phyloP scores from a whole-genome alignment of 2,797 vertebrate genomes.

The Cyprinodon diabolis region DNA sequence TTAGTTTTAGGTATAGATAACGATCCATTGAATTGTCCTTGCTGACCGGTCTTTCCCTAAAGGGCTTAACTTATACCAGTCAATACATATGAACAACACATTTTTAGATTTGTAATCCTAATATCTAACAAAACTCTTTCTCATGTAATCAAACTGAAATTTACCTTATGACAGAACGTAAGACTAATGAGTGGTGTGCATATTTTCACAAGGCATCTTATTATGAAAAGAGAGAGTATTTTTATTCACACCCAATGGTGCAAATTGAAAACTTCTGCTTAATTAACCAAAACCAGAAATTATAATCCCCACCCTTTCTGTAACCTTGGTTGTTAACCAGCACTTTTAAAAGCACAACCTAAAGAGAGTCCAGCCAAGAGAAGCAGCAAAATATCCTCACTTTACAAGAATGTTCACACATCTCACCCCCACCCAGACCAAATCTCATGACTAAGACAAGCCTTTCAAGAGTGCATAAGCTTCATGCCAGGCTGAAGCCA shows the following conservation, averaged over 20 bases:
- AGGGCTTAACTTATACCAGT: not conserved
- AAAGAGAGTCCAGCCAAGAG: not conserved
- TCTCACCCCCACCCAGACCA: not conserved
- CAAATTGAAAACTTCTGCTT: not conserved
- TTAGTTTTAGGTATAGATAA: too few relatives aligned
- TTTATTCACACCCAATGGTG: not conserved
- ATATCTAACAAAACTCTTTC: not conserved
- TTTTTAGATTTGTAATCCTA: not conserved
- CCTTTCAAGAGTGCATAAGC: not conserved
- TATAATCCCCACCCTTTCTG: not conserved
- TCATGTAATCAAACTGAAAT: not conserved
- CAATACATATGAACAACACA: not conserved
- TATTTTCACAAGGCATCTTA: too few relatives aligned
- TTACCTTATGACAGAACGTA: not conserved
- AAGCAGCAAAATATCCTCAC: conserved; percentile 19
- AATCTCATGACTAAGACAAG: conserved; percentile 13
- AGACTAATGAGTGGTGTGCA: not conserved
- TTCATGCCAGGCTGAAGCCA: conserved; percentile 5
- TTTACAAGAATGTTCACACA: conserved; percentile 8
- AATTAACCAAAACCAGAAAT: not conserved
- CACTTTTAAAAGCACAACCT: conserved; percentile 7
- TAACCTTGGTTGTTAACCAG: not conserved
- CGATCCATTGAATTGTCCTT: too few relatives aligned
- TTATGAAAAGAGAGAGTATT: not conserved
- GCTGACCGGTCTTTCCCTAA: too few relatives aligned